phyloP scores from a whole-genome alignment of 2,797 vertebrate species.

The Acrossocheilus wenchowensis region DNA sequence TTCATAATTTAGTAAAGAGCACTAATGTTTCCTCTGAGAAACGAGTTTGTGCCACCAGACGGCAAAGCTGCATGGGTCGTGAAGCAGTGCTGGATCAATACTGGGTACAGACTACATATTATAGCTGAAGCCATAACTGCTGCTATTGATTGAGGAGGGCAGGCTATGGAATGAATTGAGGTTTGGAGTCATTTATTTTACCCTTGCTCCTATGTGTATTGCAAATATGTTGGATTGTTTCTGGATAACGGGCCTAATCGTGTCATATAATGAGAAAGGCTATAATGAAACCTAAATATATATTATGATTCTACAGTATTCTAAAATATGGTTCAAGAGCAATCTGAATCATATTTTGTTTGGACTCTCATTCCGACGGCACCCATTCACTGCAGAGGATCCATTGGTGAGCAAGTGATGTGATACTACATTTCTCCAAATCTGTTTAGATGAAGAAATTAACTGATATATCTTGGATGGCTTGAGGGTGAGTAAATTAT shows the following conservation, averaged over 20 bases:
- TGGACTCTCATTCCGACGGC: background rate
- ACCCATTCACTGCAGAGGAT: background rate
- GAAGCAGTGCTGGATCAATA: slow-evolving; percentile 50
- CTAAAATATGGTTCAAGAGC: background rate
- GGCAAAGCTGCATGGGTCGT: slow-evolving; percentile 35
- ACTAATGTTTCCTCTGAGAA: slow-evolving; percentile 16
- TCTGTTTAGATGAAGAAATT: background rate
- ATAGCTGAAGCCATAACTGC: slow-evolving; percentile 47
- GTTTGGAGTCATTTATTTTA: slow-evolving; percentile 24
- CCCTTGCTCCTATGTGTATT: background rate
- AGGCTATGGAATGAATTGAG: slow-evolving; percentile 33
- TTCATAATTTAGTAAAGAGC: slow-evolving; percentile 30
- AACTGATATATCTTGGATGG: no score
- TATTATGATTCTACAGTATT: background rate
- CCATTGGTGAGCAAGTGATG: background rate
- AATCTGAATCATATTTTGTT: background rate
- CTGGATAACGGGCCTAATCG: background rate
- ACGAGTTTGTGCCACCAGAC: slow-evolving; percentile 40
- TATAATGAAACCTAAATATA: background rate
- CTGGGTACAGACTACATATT: slow-evolving; percentile 30
- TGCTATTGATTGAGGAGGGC: slow-evolving; percentile 40
- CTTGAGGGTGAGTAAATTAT: no score
- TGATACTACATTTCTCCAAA: background rate
- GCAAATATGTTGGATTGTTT: background rate
- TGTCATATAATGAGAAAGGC: background rate